Base-by-base conservation (phyloP, 2,888 invertebrate species). In the Dinocampus coccinellae region DNA sequence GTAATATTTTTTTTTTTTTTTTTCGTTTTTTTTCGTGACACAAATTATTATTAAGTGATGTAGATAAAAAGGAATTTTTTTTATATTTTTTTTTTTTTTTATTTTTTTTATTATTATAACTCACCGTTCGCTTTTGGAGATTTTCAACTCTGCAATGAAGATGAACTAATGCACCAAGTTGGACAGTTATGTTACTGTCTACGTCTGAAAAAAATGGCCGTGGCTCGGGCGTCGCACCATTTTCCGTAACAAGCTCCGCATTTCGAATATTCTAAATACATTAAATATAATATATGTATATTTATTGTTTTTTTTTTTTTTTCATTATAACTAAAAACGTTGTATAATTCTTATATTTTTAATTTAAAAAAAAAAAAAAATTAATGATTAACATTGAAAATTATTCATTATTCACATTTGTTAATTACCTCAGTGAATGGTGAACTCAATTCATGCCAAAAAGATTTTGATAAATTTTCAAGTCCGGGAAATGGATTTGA, bases 121-220 rank as follows among this genome's bases (percentile, higher is more conserved):
- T 89, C 77, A 90, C 90, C 84, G 88, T 89, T 26, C 84, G 77
- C 74, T 89, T 88, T 65, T 88, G 87, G 47, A 90, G 86, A 76
- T 89, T 89, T 77, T 89, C 89, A 75, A 90, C 89, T 77, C 88
- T 85, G 80, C 90, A 90, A 79, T 90, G 89, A 75, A 90, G 85
- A 73, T 89, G 87, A 33, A 90, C 88, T 64, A 88, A 85, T 39
- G 88, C 87, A 10, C 89, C 90, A 65, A 90, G 86, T 73, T 90
- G 90, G n/a, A 88, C 89, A 1, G 90, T 90, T 73, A 90, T 86
- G 79, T 90, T 90, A 71, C 87, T 86, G 77, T 89, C 89, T 0
- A 89, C 88, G 81, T 93, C 93, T 81, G 93, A 92, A 85, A 94
- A 94, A 87, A 91, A 92, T 0, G 94, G 93, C 76, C 92, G 89